These are phyloP conservation scores for Drosophila maculinotata DNA, from an alignment of 2,888 invertebrate genomes.

Conservation along the genomic window DNA sequence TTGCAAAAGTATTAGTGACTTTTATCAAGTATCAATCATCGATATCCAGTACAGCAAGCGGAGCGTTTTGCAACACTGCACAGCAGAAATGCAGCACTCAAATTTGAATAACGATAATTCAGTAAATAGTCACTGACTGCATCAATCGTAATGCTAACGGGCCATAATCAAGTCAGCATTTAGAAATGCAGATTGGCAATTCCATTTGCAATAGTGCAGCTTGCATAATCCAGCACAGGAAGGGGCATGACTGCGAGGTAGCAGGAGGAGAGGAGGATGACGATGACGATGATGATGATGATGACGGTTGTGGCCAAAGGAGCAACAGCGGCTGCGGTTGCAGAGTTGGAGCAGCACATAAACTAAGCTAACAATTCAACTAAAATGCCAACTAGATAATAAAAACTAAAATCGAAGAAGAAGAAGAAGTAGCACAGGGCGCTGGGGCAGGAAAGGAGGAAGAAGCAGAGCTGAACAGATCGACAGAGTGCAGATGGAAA, in stretches of 20 bases:
- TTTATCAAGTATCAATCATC: conserved; percentile 11
- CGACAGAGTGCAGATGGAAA: conserved; percentile 41
- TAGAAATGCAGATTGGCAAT: conserved; percentile 61
- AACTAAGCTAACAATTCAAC: conserved; percentile 76
- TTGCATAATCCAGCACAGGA: conserved; percentile 41
- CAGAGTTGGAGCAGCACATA: conserved; percentile 40
- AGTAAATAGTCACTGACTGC: conserved; percentile 43
- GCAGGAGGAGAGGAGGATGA: not conserved
- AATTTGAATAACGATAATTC: conserved; percentile 47
- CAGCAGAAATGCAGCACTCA: conserved; percentile 11
- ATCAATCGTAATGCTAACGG: conserved; percentile 49
- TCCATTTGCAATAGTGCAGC: conserved; percentile 39
- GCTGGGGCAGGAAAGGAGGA: conserved; percentile 4
- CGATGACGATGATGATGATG: not conserved
- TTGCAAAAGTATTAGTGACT: not conserved
- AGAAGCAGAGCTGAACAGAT: conserved; percentile 5
- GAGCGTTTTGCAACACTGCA: conserved; percentile 30
- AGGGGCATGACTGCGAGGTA: not conserved
- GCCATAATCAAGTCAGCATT: conserved; percentile 30
- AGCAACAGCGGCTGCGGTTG: conserved; percentile 20
- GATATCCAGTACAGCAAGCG: not conserved
- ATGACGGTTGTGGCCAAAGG: conserved; percentile 16
- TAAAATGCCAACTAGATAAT: conserved; percentile 80
- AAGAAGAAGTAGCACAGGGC: conserved; percentile 40
- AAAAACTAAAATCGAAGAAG: conserved; percentile 67